These are phyloP conservation scores for Spheniscus mendiculus DNA, from an alignment of 2,113 vertebrate species.

Conservation along the genomic window DNA sequence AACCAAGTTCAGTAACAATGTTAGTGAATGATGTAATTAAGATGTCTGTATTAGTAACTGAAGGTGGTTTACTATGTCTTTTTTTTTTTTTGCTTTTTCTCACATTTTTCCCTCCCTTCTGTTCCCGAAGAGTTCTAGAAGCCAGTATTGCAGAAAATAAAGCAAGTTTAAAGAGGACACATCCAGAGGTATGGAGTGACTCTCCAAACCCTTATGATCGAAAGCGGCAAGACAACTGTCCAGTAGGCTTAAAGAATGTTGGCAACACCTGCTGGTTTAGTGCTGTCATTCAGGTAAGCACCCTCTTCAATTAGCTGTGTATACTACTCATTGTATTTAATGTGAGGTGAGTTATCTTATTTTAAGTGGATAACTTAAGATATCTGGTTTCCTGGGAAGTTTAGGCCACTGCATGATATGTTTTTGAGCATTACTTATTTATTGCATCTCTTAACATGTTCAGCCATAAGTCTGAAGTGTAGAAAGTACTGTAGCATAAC, in stretches of 20 bases:
- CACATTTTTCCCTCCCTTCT: slow-evolving; percentile 20
- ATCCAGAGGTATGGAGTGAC: slow-evolving; percentile 95
- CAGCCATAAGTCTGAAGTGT: not conserved
- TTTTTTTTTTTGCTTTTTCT: not conserved
- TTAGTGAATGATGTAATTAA: not conserved
- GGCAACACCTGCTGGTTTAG: slow-evolving; percentile 99
- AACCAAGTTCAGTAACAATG: not conserved
- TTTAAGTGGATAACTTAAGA: not conserved
- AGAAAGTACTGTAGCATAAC: not conserved
- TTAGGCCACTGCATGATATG: not conserved
- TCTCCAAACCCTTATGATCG: slow-evolving; percentile 95
- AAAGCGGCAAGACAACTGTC: slow-evolving; percentile 90
- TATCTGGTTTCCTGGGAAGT: not conserved
- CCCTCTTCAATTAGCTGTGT: not conserved
- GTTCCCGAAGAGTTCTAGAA: slow-evolving; percentile 88
- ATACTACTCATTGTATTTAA: not conserved
- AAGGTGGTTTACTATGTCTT: not conserved
- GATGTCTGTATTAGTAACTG: not conserved
- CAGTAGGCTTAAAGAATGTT: slow-evolving; percentile 96
- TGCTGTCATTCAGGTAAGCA: slow-evolving; percentile 95
- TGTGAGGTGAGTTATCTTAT: not conserved
- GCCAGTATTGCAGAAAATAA: slow-evolving; percentile 99
- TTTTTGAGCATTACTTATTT: not conserved
- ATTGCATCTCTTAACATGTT: not conserved
- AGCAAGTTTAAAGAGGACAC: slow-evolving; percentile 92